Percentiles rank a stretch among this genome's conserved stretches.
Conservation (phyloP, 2,888 invertebrate species). For the Calameuta idolon region DNA sequence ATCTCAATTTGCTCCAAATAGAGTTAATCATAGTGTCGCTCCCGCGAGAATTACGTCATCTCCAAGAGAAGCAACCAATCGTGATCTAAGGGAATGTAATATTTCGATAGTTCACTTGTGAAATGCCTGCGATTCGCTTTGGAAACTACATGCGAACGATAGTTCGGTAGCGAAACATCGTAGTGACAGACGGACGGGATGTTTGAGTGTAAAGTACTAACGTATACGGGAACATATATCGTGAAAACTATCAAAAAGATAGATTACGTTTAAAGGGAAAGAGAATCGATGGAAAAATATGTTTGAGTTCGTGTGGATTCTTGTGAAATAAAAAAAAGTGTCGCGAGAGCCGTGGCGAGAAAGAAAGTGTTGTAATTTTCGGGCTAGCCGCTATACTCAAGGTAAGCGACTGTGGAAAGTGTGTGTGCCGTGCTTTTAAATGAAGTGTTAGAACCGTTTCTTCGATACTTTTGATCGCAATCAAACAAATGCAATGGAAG, state of each 20-base stretch:
- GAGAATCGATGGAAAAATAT: neutral
- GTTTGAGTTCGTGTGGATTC: neutral
- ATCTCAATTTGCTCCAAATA: neutral
- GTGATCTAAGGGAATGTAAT: neutral
- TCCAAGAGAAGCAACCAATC: slow-evolving; percentile 15
- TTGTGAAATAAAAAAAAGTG: neutral
- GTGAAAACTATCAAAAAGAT: neutral
- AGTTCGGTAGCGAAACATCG: neutral
- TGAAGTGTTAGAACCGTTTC: neutral
- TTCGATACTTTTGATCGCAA: neutral
- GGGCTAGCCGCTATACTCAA: slow-evolving; percentile 13
- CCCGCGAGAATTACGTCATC: neutral
- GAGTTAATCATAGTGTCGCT: neutral
- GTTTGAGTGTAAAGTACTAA: neutral
- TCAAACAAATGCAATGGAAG: slow-evolving; percentile 79
- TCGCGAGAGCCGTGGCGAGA: neutral
- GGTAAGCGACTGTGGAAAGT: slow-evolving; percentile 31
- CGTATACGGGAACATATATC: neutral
- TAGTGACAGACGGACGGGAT: neutral
- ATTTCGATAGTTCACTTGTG: neutral
- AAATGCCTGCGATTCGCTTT: neutral
- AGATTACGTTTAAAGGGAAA: neutral
- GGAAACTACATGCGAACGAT: neutral
- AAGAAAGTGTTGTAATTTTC: slow-evolving; percentile 19
- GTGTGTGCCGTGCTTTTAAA: slow-evolving; percentile 11